Conservation (phyloP, 2,888 invertebrate genomes). For the Brachynemurus nebulosus region DNA sequence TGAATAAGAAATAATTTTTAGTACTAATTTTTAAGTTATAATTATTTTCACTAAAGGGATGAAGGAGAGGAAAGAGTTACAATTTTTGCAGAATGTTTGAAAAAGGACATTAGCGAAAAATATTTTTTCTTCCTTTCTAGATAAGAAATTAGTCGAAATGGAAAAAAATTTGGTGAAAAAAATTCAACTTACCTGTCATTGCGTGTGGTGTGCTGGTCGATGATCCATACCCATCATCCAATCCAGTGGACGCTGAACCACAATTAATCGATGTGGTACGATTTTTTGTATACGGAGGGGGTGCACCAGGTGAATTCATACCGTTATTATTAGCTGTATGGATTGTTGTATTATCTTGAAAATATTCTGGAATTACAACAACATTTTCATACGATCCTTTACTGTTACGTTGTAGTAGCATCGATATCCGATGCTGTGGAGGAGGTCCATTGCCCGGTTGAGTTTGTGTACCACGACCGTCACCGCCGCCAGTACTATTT, state of each 20-base stretch:
- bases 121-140: too few relatives aligned
- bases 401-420: background rate
- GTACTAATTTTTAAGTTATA: too few relatives aligned
- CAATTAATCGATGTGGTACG: background rate
- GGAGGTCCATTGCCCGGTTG: background rate
- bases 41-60: too few relatives aligned
- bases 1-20: too few relatives aligned
- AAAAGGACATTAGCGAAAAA: too few relatives aligned
- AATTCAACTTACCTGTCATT: slow-evolving; percentile 33
- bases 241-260: slow-evolving; percentile 29
- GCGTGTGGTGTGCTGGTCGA: slow-evolving; percentile 51
- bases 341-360: background rate
- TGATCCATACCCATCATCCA: slow-evolving; percentile 53
- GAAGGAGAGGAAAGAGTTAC: too few relatives aligned
- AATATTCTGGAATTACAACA: background rate
- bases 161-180: background rate
- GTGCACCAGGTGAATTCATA: background rate
- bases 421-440: background rate
- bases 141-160: background rate
- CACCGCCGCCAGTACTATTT: background rate
- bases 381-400: background rate
- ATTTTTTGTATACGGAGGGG: background rate
- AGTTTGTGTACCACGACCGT: background rate
- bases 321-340: background rate
- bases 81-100: too few relatives aligned